Base-by-base conservation (phyloP, 2,797 vertebrate species). In the Melanotaenia maccullochi region DNA sequence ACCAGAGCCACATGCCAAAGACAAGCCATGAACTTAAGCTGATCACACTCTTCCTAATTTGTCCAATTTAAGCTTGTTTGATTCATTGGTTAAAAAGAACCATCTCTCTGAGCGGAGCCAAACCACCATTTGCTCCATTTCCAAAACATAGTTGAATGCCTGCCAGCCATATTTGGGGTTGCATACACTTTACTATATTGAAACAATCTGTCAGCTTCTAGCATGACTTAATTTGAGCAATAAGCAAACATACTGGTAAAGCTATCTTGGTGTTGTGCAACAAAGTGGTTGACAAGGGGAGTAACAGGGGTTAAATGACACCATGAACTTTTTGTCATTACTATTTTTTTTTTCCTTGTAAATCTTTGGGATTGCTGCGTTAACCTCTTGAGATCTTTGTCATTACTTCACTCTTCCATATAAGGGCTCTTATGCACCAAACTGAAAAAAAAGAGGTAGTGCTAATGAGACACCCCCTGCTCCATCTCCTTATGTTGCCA, bases 101-200 rank as follows among this genome's bases (percentile, higher is more conserved):
- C 73, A 59, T 79, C 82, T 82, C 73, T 76, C 79, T 71, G 65
- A 84, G 70, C 1, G 33, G 71, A 86, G 90, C 87, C 90, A 90
- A 91, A 92, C 90, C 89, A 68, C 85, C 74, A 70, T 79, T 80
- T 81, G 81, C 85, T 90, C 66, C 55, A 78, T 82, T 73, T 88
- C 81, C 78, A 79, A 82, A 81, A 73, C 88, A 92, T 92, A 87
- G 79, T 90, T 94, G 93, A 93, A 69, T 25, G 60, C n/a, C 74
- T 83, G 90, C 94, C 94, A 94, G 87, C 49, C 73, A 82, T 85
- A 89, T 92, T 92, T 91, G 75, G 87, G 85, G 86, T 89, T 90
- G 71, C 74, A 71, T 78, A 61, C 74, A 54, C 72, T 71, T 87
- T 75, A 59, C 86, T 73, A 47, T 57, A 88, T 84, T 90, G 85